These are phyloP conservation scores for Hippolais icterina DNA, from an alignment of 2,113 vertebrate genomes.

Conservation along the genomic window DNA sequence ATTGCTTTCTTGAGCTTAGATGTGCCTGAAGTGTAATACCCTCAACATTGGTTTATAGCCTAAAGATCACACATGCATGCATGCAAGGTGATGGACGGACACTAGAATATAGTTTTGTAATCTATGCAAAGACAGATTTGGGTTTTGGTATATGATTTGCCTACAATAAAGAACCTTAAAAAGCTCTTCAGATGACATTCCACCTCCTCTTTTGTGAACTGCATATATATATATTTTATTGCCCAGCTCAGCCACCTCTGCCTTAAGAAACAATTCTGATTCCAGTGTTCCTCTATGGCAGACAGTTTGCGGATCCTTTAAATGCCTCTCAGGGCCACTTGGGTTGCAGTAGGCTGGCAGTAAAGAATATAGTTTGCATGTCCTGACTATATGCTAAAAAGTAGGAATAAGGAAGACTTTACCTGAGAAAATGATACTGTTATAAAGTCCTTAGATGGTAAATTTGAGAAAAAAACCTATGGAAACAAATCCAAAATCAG, in stretches of 20 bases:
- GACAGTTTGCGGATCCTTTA: background rate
- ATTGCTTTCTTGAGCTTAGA: background rate
- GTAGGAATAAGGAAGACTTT: background rate
- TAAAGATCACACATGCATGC: fast-evolving
- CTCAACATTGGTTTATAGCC: background rate
- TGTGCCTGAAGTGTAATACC: background rate
- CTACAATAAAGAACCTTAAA: background rate
- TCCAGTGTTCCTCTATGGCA: background rate
- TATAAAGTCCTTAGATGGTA: background rate
- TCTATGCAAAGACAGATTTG: background rate
- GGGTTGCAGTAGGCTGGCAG: background rate
- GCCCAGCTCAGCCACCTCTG: background rate
- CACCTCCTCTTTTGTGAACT: background rate
- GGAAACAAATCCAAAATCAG: background rate
- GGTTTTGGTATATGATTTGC: background rate
- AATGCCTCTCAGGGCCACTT: background rate
- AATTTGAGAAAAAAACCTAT: background rate
- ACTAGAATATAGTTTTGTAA: background rate
- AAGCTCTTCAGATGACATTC: background rate
- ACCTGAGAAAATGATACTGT: background rate
- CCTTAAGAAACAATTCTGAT: background rate
- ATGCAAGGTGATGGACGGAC: background rate
- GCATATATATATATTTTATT: background rate
- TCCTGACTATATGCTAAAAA: background rate
- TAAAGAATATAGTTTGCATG: background rate